Evolutionary conservation across 1,140 invertebrate genomes (phyloP).

Genomic region (Ericerus pela): DNA sequence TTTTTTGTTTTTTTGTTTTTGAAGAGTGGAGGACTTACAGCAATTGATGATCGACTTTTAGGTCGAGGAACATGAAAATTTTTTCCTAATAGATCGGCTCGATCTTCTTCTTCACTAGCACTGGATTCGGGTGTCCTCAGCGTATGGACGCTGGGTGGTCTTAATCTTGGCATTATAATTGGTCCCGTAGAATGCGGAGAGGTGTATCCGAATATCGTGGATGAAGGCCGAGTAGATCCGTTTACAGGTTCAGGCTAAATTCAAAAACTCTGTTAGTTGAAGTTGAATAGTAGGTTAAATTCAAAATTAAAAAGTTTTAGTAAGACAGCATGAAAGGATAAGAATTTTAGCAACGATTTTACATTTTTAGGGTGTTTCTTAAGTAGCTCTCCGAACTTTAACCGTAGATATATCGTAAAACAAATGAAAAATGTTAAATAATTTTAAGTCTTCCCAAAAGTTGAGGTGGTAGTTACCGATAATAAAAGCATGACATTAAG

Average conservation of each 20-base stretch:
- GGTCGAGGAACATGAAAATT: conserved; percentile 57
- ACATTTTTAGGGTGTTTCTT: too few species aligned
- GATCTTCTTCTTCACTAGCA: conserved; percentile 50
- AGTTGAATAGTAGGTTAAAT: background rate
- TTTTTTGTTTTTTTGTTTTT: background rate
- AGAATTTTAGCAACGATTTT: too few species aligned
- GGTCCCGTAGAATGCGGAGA: conserved; percentile 36
- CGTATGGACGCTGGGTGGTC: conserved; percentile 28
- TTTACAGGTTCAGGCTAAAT: conserved; percentile 45
- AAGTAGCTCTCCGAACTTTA: too few species aligned
- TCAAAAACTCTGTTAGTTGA: background rate
- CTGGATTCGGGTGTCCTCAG: conserved; percentile 37
- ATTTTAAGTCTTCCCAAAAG: too few species aligned
- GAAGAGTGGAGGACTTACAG: conserved; percentile 36
- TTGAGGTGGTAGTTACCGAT: too few species aligned
- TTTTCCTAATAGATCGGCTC: conserved; percentile 51
- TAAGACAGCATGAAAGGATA: too few species aligned
- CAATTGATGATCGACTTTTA: conserved; percentile 56
- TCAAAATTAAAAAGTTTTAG: too few species aligned
- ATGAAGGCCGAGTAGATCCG: conserved; percentile 56
- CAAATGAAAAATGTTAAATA: too few species aligned
- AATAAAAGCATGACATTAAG: too few species aligned
- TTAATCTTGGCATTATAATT: conserved; percentile 47
- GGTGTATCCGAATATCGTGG: conserved; percentile 59
- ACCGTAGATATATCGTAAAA: too few species aligned